Evolutionary conservation across 2,888 invertebrate genomes (phyloP), one percentile per base, ranked within the genome.

Genomic region (Aspidiotus rigidus): DNA sequence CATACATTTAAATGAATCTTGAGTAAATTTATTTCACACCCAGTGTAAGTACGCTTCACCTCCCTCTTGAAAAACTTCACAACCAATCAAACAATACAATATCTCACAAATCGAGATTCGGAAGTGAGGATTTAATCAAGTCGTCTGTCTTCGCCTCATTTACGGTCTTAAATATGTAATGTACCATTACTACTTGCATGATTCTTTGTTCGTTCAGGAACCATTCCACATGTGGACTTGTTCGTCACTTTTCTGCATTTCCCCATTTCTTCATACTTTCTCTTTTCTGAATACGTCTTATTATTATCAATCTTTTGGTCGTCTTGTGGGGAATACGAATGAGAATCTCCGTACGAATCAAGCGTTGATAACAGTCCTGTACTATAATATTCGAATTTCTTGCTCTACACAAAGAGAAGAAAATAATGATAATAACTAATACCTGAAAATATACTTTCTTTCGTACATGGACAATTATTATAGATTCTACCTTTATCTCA

Each of bases 381-480:
- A 15, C 92, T 89, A 79, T 94, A 96, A 79, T 95, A 96, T 80
- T 89, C 89, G 79, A 89, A 93, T 75, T 92, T 90, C 53, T 86
- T 85, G 75, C 88, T 87, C 88, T 89, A 75, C 5, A 28, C 28
- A 28, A 28, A 5, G 28, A 28, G 78, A 78, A 71, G 10, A 49
- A 49, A 49, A n/a, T 49, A 49, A 49, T n/a, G n/a, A n/a, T n/a
- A n/a, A n/a, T n/a, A n/a, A n/a, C n/a, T n/a, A n/a, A n/a, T n/a
- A n/a, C n/a, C n/a, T n/a, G n/a, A n/a, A n/a, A n/a, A n/a, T n/a
- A n/a, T n/a, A n/a, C 28, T 28, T 28, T 28, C 28, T 28, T 5
- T 3, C 28, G 28, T 28, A 28, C 5, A 28, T 5, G 28, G 28
- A 28, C 5, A 28, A 28, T 28, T 28, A 28, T 28, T 28, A 28